Evolutionary conservation across 2,888 invertebrate species (phyloP).

Genomic region (Gastracanthus pulcherrimus): DNA sequence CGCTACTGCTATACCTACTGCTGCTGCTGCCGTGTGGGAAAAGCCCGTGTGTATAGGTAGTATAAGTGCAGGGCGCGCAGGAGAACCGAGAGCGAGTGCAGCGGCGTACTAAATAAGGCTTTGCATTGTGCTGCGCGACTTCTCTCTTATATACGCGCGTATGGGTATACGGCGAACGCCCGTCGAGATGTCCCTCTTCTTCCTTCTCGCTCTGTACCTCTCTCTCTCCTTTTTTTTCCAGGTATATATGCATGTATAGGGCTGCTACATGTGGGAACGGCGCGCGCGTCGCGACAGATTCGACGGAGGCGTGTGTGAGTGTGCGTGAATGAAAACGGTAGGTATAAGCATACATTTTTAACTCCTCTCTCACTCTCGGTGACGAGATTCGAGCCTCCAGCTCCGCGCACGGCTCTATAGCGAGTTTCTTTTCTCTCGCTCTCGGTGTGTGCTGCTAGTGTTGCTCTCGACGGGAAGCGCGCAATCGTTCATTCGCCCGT

Average conservation of each 20-base stretch:
- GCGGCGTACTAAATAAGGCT: slow-evolving; percentile 55
- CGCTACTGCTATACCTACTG: too few species aligned
- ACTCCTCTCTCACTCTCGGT: slow-evolving; percentile 14
- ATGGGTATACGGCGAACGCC: slow-evolving; percentile 13
- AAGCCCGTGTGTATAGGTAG: too few species aligned
- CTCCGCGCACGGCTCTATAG: background rate
- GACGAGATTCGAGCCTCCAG: slow-evolving; percentile 49
- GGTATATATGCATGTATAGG: slow-evolving; percentile 4
- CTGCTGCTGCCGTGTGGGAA: slow-evolving; percentile 54
- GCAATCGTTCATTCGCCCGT: slow-evolving; percentile 55
- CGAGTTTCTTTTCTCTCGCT: background rate
- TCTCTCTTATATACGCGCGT: background rate
- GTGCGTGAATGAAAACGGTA: background rate
- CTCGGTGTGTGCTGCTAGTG: background rate
- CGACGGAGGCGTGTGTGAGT: slow-evolving; percentile 19
- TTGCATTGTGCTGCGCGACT: slow-evolving; percentile 50
- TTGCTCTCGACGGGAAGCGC: slow-evolving; percentile 54
- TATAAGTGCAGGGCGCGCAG: too few species aligned
- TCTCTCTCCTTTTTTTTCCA: slow-evolving; percentile 8
- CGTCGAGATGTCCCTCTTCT: slow-evolving; percentile 34
- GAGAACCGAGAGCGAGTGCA: background rate
- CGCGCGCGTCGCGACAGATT: slow-evolving; percentile 11
- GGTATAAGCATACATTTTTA: background rate
- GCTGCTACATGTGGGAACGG: slow-evolving; percentile 18
- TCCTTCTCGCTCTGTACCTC: too few species aligned